Percentiles rank a stretch among this genome's conserved stretches.
phyloP scores from a whole-genome alignment of 2,797 vertebrate species.

The Enteromius thamalakanensis region DNA sequence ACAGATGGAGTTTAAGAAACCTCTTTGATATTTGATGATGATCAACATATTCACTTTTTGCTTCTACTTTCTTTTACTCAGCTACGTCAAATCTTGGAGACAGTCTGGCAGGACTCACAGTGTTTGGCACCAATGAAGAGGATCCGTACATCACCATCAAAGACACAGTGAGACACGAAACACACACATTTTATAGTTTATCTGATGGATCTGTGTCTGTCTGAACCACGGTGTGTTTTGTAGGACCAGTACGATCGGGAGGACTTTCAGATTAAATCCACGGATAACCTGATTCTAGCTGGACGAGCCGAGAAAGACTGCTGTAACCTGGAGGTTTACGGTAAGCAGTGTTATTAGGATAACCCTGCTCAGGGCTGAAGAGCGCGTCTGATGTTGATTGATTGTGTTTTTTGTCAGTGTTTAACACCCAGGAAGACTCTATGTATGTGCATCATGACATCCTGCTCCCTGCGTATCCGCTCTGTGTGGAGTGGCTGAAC shows the following conservation, averaged over 20 bases:
- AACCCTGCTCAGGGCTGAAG: background rate
- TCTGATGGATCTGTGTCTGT: background rate
- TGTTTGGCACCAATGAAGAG: conserved; percentile 88
- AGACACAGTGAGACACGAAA: conserved; percentile 83
- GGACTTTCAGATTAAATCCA: conserved; percentile 91
- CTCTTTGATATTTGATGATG: background rate
- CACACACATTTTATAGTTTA: background rate
- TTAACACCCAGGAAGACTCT: conserved; percentile 92
- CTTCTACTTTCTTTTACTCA: conserved; percentile 56
- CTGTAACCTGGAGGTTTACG: conserved; percentile 91
- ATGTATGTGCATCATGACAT: conserved; percentile 95
- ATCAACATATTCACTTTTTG: background rate
- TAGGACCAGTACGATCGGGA: conserved; percentile 96
- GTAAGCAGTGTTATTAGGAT: conserved; percentile 64
- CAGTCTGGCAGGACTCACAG: conserved; percentile 88
- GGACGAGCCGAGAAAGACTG: conserved; percentile 90
- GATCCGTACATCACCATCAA: conserved; percentile 96
- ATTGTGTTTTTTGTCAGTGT: conserved; percentile 78
- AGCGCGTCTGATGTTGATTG: background rate
- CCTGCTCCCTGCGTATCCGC: conserved; percentile 91
- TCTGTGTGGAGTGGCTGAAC: conserved; percentile 93
- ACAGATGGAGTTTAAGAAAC: background rate
- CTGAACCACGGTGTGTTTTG: background rate
- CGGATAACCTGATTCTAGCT: conserved; percentile 90
- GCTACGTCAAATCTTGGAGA: conserved; percentile 86